A percentile compares a stretch with the other conserved stretches of the same genome.
Conservation (phyloP, 2,888 invertebrate genomes). For the Eristalis intricaria region DNA sequence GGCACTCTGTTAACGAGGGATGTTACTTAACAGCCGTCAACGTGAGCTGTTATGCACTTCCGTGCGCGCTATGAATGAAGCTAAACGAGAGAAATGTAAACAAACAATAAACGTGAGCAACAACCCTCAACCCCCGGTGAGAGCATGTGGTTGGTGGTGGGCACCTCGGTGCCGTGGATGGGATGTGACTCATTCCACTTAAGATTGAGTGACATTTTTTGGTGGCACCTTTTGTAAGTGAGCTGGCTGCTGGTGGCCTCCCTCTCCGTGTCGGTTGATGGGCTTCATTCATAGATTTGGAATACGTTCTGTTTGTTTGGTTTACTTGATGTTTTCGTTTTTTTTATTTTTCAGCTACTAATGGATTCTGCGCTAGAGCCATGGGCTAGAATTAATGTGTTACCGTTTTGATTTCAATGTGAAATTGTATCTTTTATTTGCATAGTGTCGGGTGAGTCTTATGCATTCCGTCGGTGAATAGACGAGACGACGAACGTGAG, state of each 20-base stretch:
- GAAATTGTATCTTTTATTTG: slow-evolving; percentile 69
- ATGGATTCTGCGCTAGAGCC: slow-evolving; percentile 67
- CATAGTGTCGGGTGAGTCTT: slow-evolving; percentile 32
- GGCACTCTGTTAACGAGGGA: slow-evolving; percentile 36
- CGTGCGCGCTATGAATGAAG: slow-evolving; percentile 45
- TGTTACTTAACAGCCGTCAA: slow-evolving; percentile 56
- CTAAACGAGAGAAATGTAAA: slow-evolving; percentile 61
- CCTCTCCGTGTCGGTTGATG: slow-evolving; percentile 21
- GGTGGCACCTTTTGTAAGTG: slow-evolving; percentile 51
- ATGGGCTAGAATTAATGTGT: slow-evolving; percentile 71
- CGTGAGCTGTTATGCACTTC: slow-evolving; percentile 36
- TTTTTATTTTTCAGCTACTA: not conserved
- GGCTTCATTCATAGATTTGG: slow-evolving; percentile 63
- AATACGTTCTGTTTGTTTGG: slow-evolving; percentile 59
- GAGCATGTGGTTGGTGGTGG: not conserved
- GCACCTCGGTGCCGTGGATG: not conserved
- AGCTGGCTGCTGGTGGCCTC: not conserved
- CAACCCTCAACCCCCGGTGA: slow-evolving; percentile 38
- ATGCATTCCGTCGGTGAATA: slow-evolving; percentile 27
- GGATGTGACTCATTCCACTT: slow-evolving; percentile 40
- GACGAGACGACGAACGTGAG: not conserved
- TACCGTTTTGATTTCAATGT: slow-evolving; percentile 51
- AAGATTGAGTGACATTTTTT: slow-evolving; percentile 57
- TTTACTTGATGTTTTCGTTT: slow-evolving; percentile 27
- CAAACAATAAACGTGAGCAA: slow-evolving; percentile 41